Evolutionary conservation across 2,113 vertebrate genomes (phyloP), one percentile per base, ranked within the genome.

Genomic region (Euleptes europaea): DNA sequence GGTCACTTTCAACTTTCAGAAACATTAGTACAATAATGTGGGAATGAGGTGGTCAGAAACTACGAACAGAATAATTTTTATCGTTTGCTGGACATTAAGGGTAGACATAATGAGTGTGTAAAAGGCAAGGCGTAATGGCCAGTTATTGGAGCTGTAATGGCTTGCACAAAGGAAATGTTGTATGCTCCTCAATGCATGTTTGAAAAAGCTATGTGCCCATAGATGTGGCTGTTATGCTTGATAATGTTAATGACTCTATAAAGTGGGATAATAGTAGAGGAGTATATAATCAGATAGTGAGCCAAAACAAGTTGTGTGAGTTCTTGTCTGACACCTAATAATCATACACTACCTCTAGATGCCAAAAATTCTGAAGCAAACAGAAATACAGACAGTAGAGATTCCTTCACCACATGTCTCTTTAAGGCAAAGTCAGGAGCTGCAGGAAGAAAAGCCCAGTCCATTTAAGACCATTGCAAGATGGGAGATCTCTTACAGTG

Each of bases 101-200:
- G 79, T 51, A 87, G 8, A 86, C 86, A 85, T 31, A 86, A 91
- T 54, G 66, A 35, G 71, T 86, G 81, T 0, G 0, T 21, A 81
- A 93, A 88, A 75, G 63, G 74, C 66, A 79, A 85, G 82, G 11
- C 51, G 47, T 51, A 78, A 88, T 84, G 79, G 60, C 42, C 87
- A 63, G 84, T 93, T 86, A 89, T 80, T 77, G 69, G 83, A 73
- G 10, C 75, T 87, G 75, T 74, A 90, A 89, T 90, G 83, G 82
- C 73, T 72, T 85, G n/a, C 23, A 92, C 81, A 86, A 86, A 83
- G 67, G 85, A 91, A 67, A 86, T 23, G 38, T 87, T 74, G 78
- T 49, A 47, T 2, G 44, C 40, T 47, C 63, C 63, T 85, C 78
- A 54, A 90, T n/a, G 71, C n/a, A 86, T 23, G n/a, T 42, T 90